A percentile compares a stretch with the other conserved stretches of the same genome.
These are phyloP conservation scores for Gambusia yucatana DNA, from an alignment of 2,797 vertebrate genomes.

Conservation along the genomic window DNA sequence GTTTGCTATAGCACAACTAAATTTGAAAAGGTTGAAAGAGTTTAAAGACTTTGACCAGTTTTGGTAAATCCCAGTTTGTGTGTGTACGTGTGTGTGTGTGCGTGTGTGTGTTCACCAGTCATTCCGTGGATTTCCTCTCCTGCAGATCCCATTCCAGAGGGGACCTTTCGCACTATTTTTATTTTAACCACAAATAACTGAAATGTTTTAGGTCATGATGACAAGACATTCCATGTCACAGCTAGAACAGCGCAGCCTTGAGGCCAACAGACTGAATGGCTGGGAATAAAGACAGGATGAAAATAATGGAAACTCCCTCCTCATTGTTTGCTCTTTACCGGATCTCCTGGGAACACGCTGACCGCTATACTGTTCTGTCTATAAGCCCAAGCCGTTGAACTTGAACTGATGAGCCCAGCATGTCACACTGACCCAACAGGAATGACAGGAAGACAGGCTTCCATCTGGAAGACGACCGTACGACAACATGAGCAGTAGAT, in stretches of 20 bases:
- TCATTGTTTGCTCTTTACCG: neutral
- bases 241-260: neutral
- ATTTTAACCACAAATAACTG: neutral
- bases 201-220: neutral
- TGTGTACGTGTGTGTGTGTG: too few species aligned
- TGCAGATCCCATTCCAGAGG: neutral
- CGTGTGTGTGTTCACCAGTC: neutral
- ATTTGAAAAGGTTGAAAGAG: neutral
- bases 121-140: neutral
- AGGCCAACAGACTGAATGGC: neutral
- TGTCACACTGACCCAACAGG: constrained; percentile 51
- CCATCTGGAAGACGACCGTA: neutral
- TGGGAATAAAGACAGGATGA: neutral
- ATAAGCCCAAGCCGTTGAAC: neutral
- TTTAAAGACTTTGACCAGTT: neutral
- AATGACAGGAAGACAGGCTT: constrained; percentile 5
- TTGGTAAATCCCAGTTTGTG: neutral
- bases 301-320: neutral
- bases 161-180: neutral
- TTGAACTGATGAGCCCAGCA: neutral
- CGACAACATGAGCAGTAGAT: too few species aligned
- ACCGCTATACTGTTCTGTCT: neutral
- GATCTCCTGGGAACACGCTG: neutral
- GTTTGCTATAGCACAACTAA: neutral
- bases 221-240: neutral